phyloP scores from a whole-genome alignment of 2,113 vertebrate genomes.

The Proterorhinus semilunaris region DNA sequence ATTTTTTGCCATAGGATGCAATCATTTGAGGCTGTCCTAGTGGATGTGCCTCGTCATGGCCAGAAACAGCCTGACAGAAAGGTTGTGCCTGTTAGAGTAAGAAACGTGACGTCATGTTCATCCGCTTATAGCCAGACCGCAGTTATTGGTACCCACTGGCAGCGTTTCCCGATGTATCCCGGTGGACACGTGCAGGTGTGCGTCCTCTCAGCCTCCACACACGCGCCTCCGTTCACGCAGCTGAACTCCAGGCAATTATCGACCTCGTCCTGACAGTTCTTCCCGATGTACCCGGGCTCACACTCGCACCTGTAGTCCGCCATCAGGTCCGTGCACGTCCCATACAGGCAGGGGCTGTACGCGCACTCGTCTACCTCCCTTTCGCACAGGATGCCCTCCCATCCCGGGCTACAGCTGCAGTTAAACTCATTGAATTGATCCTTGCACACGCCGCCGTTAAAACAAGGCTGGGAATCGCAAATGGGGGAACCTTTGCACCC shows the following conservation, averaged over 20 bases:
- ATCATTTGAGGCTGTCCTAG: no score
- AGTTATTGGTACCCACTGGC: slow-evolving; percentile 80
- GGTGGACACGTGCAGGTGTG: slow-evolving; percentile 81
- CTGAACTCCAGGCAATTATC: slow-evolving; percentile 82
- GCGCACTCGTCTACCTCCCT: slow-evolving; percentile 79
- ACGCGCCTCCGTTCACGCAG: slow-evolving; percentile 81
- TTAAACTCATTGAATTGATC: slow-evolving; percentile 86
- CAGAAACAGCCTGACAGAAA: no score
- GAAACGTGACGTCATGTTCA: no score
- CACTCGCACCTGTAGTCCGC: slow-evolving; percentile 86
- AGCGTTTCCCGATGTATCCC: slow-evolving; percentile 76
- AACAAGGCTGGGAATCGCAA: slow-evolving; percentile 83
- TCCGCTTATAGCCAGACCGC: no score
- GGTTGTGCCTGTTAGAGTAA: no score
- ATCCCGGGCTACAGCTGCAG: slow-evolving; percentile 82
- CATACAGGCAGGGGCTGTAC: slow-evolving; percentile 79
- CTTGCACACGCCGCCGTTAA: slow-evolving; percentile 79
- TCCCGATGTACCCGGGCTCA: slow-evolving; percentile 81
- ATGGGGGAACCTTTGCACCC: slow-evolving; percentile 81
- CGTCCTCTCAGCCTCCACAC: slow-evolving; percentile 62
- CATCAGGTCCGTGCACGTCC: slow-evolving; percentile 77
- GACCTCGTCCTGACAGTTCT: slow-evolving; percentile 81
- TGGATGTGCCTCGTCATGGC: no score
- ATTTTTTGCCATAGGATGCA: no score
- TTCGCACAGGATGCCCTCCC: slow-evolving; percentile 84